Evolutionary conservation across 2,113 vertebrate species (phyloP), one percentile per base, ranked within the genome.

Genomic region (Halcyon senegalensis): DNA sequence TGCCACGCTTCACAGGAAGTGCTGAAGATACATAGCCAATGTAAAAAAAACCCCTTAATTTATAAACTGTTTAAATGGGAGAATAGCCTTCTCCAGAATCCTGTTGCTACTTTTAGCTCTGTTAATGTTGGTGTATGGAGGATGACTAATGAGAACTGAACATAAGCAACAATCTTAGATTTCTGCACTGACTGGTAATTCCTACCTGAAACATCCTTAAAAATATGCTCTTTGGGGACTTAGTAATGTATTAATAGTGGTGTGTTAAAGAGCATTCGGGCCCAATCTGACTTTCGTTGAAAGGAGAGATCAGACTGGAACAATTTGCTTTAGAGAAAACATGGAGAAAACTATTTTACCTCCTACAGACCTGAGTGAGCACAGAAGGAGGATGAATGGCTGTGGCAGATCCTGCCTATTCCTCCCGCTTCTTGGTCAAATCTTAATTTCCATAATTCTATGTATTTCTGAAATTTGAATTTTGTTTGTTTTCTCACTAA

Each of bases 101-200:
- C 6, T 35, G 24, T 56, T 74, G 19, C 80, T 95, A 2, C 74
- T 96, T 94, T 93, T 94, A 94, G 59, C 50, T 88, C 51, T 96
- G 64, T 79, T 77, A 75, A 30, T 44, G 9, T 81, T 68, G 14
- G 15, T 43, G 9, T 51, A 39, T 78, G 63, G 64, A 60, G 27
- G 33, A 51, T 93, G 79, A 74, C 56, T 88, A 39, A 44, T 30
- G 60, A 70, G 64, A 30, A 51, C 53, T 58, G 35, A 70, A 44
- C 9, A 46, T 48, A 30, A 74, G 17, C 53, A 60, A 2, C 16
- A 4, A 25, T 60, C 43, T 81, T 81, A 39, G 43, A 33, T 44
- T 92, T 39, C 64, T 67, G 24, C 39, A 78, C 28, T 21, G 35
- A 89, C 10, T 60, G 9, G 18, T 48, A 69, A 56, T 46, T 76